Conservation (phyloP, 2,797 vertebrate genomes). For the Myotis planiceps region DNA sequence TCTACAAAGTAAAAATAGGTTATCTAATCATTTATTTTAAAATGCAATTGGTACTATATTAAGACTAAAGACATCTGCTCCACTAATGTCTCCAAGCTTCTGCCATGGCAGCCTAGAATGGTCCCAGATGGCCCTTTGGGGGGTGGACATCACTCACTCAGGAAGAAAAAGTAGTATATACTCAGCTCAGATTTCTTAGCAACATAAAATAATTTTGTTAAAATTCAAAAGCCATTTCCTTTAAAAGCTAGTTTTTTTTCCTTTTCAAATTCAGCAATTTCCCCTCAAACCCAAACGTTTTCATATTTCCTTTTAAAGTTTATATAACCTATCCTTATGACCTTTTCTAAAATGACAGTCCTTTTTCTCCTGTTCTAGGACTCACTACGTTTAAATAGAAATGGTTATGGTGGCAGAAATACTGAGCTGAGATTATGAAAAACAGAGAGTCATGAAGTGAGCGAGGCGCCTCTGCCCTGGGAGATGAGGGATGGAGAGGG, state of each 20-base stretch:
- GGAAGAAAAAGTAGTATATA: slow-evolving; percentile 9
- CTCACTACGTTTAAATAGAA: background rate
- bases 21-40: slow-evolving; percentile 26
- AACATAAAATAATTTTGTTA: slow-evolving; percentile 60
- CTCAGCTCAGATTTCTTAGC: slow-evolving; percentile 43
- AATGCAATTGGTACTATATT: slow-evolving; percentile 13
- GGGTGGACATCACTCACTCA: background rate
- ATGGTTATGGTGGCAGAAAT: background rate
- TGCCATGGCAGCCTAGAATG: background rate
- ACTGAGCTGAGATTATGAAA: background rate
- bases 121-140: background rate
- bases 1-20: background rate
- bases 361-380: background rate
- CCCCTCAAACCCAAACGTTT: background rate
- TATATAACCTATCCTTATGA: background rate
- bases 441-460: background rate
- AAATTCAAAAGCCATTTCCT: slow-evolving; percentile 43
- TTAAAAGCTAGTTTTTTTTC: background rate
- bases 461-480: background rate
- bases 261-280: background rate
- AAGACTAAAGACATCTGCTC: background rate
- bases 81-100: background rate
- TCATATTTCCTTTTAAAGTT: background rate
- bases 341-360: background rate
- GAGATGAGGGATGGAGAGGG: background rate